Percentiles rank a stretch among this genome's conserved stretches.
Conservation (phyloP, 2,113 vertebrate species). For the Chauna torquata region DNA sequence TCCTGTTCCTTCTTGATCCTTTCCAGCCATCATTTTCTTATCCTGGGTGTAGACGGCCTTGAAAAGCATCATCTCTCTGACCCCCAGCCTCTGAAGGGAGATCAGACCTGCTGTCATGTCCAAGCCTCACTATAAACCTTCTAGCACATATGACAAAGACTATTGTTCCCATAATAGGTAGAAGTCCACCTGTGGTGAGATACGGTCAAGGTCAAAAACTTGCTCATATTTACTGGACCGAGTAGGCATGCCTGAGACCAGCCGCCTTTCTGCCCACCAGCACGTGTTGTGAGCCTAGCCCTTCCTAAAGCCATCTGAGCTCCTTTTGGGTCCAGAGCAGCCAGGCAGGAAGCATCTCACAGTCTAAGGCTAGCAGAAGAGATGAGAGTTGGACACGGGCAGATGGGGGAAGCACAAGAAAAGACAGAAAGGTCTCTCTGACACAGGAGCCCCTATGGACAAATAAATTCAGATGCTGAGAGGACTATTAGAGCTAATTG, state of each 20-base stretch:
- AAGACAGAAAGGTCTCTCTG: background rate
- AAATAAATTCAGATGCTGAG: background rate
- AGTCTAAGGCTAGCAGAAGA: background rate
- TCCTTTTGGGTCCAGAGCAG: background rate
- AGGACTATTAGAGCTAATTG: background rate
- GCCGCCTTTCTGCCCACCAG: background rate
- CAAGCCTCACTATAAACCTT: background rate
- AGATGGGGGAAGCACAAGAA: background rate
- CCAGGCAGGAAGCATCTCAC: background rate
- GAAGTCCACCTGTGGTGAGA: rapidly evolving
- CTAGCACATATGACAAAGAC: background rate
- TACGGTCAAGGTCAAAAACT: background rate
- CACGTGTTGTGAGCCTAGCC: background rate
- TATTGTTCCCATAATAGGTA: background rate
- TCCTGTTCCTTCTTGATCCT: background rate
- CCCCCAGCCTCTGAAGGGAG: background rate
- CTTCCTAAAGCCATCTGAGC: background rate
- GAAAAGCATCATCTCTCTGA: background rate
- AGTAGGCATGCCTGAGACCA: background rate
- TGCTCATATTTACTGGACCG: background rate
- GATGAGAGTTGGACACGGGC: rapidly evolving
- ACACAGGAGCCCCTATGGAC: background rate
- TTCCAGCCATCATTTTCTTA: background rate
- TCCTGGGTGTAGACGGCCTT: background rate
- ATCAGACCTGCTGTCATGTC: background rate